A percentile compares a stretch with the other conserved stretches of the same genome.
Conservation (phyloP, 2,797 vertebrate species). For the Enteromius trimaculatus region DNA sequence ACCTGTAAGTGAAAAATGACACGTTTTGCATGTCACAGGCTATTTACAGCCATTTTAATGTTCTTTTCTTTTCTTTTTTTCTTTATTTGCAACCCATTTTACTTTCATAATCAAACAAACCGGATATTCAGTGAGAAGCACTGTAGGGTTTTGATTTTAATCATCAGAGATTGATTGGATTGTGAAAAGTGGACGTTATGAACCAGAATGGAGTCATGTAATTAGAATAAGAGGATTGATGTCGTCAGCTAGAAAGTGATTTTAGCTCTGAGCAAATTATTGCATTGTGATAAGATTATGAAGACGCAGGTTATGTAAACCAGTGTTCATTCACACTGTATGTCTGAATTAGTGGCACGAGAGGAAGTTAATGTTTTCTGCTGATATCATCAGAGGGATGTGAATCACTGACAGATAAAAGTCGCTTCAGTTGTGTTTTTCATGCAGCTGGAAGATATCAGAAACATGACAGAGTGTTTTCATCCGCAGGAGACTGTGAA, state of each 20-base stretch:
- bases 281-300: not conserved
- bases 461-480: constrained; percentile 28
- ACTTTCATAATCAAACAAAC: not conserved
- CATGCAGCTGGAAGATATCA: not conserved
- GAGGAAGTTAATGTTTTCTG: not conserved
- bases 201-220: not conserved
- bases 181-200: not conserved
- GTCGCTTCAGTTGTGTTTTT: not conserved
- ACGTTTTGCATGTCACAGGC: not conserved
- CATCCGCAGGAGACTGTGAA: constrained; percentile 80
- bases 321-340: not conserved
- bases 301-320: not conserved
- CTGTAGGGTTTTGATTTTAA: not conserved
- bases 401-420: not conserved
- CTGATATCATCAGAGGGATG: not conserved
- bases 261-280: constrained; percentile 6
- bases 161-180: constrained; percentile 14
- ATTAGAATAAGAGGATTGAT: constrained; percentile 21
- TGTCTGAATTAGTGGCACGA: not conserved
- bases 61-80: not conserved
- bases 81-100: not conserved
- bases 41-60: not conserved
- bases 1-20: constrained; percentile 85
- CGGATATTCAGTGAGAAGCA: not conserved
- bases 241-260: not conserved